Evolutionary conservation across 1,140 invertebrate species (phyloP).

Genomic region (Eriosoma lanigerum): DNA sequence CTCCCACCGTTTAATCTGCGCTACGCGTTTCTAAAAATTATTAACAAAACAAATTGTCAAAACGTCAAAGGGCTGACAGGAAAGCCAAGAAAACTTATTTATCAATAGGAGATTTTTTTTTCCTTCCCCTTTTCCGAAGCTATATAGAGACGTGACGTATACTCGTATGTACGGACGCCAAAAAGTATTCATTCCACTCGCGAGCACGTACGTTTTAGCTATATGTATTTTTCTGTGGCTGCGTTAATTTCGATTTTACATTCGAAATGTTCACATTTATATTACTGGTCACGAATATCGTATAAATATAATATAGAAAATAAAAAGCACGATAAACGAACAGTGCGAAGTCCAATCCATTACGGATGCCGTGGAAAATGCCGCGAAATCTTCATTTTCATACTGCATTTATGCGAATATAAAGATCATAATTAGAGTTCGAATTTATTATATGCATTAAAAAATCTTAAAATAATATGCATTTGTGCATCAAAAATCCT

Average conservation of each 20-base stretch:
- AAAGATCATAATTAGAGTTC: too few species aligned
- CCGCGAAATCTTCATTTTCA: too few species aligned
- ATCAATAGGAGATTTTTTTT: conserved; percentile 35
- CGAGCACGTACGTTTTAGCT: conserved; percentile 35
- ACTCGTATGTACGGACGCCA: neutral
- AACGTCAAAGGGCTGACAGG: conserved; percentile 5
- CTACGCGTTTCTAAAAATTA: conserved; percentile 12
- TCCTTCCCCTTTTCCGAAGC: too few species aligned
- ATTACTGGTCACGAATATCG: conserved; percentile 30
- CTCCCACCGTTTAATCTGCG: too few species aligned
- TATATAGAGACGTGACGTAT: conserved; percentile 22
- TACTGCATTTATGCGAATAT: too few species aligned
- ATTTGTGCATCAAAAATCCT: too few species aligned
- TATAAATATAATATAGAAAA: conserved; percentile 19
- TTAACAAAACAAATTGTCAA: conserved; percentile 34
- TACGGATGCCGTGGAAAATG: too few species aligned
- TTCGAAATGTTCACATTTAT: conserved; percentile 14
- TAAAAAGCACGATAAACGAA: conserved; percentile 2
- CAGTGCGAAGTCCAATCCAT: neutral
- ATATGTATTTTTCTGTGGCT: conserved; percentile 35
- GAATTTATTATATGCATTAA: too few species aligned
- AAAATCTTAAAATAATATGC: too few species aligned
- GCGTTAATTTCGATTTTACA: conserved; percentile 34
- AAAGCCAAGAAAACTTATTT: conserved; percentile 28
- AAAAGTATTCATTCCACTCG: conserved; percentile 22